Base-by-base conservation (phyloP, 2,888 invertebrate species). In the Morpho achilles region DNA sequence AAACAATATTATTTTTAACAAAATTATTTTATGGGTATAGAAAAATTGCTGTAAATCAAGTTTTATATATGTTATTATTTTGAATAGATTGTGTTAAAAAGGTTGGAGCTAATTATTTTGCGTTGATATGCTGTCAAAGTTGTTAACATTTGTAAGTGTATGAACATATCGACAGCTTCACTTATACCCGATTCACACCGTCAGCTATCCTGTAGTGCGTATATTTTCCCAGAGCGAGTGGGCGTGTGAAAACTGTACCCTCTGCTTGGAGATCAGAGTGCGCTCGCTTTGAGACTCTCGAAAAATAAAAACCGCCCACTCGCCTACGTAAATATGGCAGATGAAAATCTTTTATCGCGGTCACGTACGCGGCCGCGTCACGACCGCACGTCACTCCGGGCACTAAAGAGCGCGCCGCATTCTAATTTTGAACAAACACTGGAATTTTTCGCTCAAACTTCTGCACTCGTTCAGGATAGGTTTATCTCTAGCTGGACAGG, bases 281-380 rank as follows among this genome's bases (percentile, higher is more conserved):
- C 72, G 76, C 75, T 79, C 68, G 73, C 72, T 73, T 77, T 73
- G 77, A 84, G 86, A 81, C 82, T 82, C 88, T 88, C 78, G 77
- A 86, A 87, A 83, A 76, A 87, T 84, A 87, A 89, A 89, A 88
- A 86, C 88, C 89, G 83, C 88, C 89, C 89, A 89, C 89, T 88
- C 85, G 76, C 79, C 85, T 75, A 82, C 84, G 88, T 88, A 89
- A 89, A 90, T 89, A 90, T 87, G 84, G 87, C 84, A 89, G 90
- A 90, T 90, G 89, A 84, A 88, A 87, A 89, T 90, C 90, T 90
- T 88, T 90, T 90, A 90, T 90, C 90, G 82, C 82, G 84, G 89
- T 89, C 90, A 90, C 90, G 90, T 90, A 88, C 82, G 74, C 77
- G 76, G 84, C 80, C 72, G 82, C 86, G 86, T 88, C 90, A 90